These are phyloP conservation scores for Anthonomus grandis DNA, from an alignment of 1,140 invertebrate species.

Conservation along the genomic window DNA sequence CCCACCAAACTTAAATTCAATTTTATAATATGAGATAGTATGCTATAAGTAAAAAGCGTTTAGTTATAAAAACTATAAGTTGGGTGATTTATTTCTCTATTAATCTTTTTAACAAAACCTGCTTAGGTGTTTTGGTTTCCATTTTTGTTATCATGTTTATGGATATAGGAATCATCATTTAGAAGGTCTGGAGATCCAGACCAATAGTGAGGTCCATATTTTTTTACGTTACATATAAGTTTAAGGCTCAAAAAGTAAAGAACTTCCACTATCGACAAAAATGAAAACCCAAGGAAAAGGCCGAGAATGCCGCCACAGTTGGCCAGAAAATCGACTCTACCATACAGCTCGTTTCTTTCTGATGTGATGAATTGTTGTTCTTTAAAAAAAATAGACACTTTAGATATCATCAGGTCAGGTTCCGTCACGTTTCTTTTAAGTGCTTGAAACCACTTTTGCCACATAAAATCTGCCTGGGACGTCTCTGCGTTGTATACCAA, in stretches of 20 bases:
- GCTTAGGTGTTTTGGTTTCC: too few species aligned
- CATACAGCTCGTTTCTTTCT: conserved; percentile 60
- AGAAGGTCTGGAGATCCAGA: too few species aligned
- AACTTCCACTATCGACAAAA: conserved; percentile 63
- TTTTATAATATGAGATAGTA: too few species aligned
- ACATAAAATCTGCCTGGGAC: conserved; percentile 60
- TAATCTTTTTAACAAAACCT: too few species aligned
- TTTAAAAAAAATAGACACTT: conserved; percentile 57
- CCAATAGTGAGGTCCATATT: conserved; percentile 41
- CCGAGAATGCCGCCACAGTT: conserved; percentile 65
- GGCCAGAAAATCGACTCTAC: conserved; percentile 62
- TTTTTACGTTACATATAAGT: conserved; percentile 48
- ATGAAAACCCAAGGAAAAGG: conserved; percentile 65
- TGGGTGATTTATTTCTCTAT: too few species aligned
- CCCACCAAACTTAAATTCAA: too few species aligned
- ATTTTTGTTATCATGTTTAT: too few species aligned
- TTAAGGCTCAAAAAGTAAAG: conserved; percentile 61
- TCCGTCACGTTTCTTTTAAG: conserved; percentile 41
- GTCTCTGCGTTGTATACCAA: conserved; percentile 65
- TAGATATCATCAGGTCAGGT: conserved; percentile 47
- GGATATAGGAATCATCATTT: too few species aligned
- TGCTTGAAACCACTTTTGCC: conserved; percentile 39
- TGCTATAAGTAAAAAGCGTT: too few species aligned
- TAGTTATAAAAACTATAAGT: too few species aligned
- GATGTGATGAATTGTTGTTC: conserved; percentile 64